Percentiles rank a stretch among this genome's conserved stretches.
These are phyloP conservation scores for Lasius fuliginosus DNA, from an alignment of 2,888 invertebrate species.

Conservation along the genomic window DNA sequence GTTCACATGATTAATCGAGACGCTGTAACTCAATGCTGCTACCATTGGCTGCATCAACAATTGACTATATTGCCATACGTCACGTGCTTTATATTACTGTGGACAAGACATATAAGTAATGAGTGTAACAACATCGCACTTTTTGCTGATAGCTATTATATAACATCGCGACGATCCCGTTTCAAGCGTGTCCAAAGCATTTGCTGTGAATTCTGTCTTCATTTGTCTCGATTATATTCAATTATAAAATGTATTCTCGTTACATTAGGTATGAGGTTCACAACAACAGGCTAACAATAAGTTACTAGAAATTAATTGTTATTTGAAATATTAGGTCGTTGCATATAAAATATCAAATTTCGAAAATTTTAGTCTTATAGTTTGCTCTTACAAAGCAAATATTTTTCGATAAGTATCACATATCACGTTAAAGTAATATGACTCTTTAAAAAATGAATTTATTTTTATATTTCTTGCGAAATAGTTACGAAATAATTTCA, in stretches of 20 bases:
- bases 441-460: not conserved
- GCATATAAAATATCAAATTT: not conserved
- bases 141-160: slow-evolving; percentile 22
- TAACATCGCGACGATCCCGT: slow-evolving; percentile 36
- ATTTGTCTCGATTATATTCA: not conserved
- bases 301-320: not conserved
- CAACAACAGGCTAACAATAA: not conserved
- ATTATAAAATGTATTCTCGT: slow-evolving; percentile 16
- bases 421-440: not conserved
- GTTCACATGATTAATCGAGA: slow-evolving; percentile 14
- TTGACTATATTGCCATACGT: not conserved
- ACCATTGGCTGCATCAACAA: not conserved
- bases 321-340: slow-evolving; percentile 32
- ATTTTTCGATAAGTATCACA: slow-evolving; percentile 6
- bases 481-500: not conserved
- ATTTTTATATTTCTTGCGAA: not conserved
- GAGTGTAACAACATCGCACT: slow-evolving; percentile 9
- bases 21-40: not conserved
- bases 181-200: slow-evolving; percentile 18
- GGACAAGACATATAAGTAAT: slow-evolving; percentile 34
- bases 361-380: not conserved
- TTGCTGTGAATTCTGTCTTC: slow-evolving; percentile 1
- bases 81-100: slow-evolving; percentile 37
- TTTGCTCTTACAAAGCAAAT: not conserved
- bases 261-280: not conserved